Base-by-base conservation (phyloP, 1,140 invertebrate species). In the Drosophila novamexicana region DNA sequence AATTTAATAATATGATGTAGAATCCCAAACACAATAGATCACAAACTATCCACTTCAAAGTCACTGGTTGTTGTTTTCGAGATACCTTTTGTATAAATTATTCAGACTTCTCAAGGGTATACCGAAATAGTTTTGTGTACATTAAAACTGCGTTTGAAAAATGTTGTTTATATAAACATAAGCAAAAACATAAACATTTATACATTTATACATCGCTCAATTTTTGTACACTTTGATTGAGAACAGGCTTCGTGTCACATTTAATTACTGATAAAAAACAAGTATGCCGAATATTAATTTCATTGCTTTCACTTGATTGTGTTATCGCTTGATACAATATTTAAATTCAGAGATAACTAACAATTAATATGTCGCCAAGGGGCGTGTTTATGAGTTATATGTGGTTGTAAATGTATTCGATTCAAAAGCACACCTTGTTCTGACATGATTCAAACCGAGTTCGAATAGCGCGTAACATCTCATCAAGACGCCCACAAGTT, bases 391-490 rank as follows among this genome's bases (percentile, higher is more conserved):
- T 32, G 12, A 16, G 22, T 29, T 29, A 5, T 50, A 10, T 7
- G 34, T 12, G 2, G n/a, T 32, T 44, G 16, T 29, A 32, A 57
- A 32, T 16, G 7, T 32, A 6, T n/a, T 7, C 36, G 29, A 22
- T 14, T 57, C 14, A 14, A 14, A 52, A 14, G 12, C 22, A 9
- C 18, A 57, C 54, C 54, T 44, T 44, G 39, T 32, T 57, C 22
- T 32, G 54, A 42, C 39, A 57, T 2, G 39, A 42, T 1, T 42
- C 39, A 29, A 29, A 42, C 9, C 22, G 16, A 57, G 0, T 42
- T 40, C 57, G n/a, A 49, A 69, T 52, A 44, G 29, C 16, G 14
- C 66, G 66, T 3, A 69, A 69, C 32, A 69, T 69, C 32, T 69
- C 47, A 10, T n/a, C 57, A 34, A 69, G 47, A 22, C 57, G 39